Base-by-base conservation (phyloP, 2,888 invertebrate species). In the Trachelus stipa region DNA sequence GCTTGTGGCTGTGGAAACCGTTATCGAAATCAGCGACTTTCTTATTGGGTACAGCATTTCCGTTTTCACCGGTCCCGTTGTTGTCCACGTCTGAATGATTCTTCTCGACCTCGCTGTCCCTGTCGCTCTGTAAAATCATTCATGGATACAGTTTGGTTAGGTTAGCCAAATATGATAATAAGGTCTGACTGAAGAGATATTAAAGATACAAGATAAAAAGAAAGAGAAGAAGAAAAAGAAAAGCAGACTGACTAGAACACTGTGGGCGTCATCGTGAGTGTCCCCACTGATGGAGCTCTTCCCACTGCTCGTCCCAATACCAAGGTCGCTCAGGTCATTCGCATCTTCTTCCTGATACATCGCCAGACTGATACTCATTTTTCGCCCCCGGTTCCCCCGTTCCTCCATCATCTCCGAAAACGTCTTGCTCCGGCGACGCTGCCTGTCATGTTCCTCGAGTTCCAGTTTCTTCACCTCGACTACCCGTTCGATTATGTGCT, bases 341-440 rank as follows among this genome's bases (percentile, higher is more conserved):
- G 95, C 94, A 89, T 97, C 96, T 85, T 97, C 96, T 86, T 96
- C 96, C 81, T 95, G 94, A 92, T 96, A 97, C 85, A 97, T 92
- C 4, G 96, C 94, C 77, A 96, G 92, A 78, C 90, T 89, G 86
- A 93, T 92, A 85, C 93, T 93, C 81, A 93, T 90, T 87, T 95
- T 95, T 78, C 93, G 93, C 73, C 94, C 94, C 82, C 94, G 92
- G 82, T 83, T 90, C 69, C 90, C 89, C 95, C 97, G 94, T 92
- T 97, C 97, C 92, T 97, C 97, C 93, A 97, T 94, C 96, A 98
- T 98, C 93, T 98, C 98, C 90, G 95, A 97, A 93, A 98, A 98
- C 83, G 98, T 98, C 93, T 98, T 98, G 92, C 95, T 96, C 93
- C 96, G 96, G 87, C 95, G 94, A 86, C 96, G 94, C 84, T 93